These are phyloP conservation scores for Lapara coniferarum DNA, from an alignment of 2,888 invertebrate species.

Conservation along the genomic window DNA sequence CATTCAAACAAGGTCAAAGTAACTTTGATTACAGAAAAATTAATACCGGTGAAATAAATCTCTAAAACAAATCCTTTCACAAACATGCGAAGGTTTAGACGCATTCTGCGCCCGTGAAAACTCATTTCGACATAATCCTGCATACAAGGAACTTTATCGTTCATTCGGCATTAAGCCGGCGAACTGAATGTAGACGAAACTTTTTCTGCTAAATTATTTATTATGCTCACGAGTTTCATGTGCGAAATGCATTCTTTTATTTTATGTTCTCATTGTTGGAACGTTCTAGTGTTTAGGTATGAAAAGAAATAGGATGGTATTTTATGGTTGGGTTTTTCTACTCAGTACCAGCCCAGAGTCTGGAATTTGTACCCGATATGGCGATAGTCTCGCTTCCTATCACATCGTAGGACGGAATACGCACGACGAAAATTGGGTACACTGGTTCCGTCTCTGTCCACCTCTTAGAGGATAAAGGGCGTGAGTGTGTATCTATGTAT, in stretches of 20 bases:
- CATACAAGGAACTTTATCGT: slow-evolving; percentile 31
- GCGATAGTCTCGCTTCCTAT: too few relatives aligned
- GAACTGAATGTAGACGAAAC: slow-evolving; percentile 25
- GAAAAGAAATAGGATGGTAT: background rate
- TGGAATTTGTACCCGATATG: too few relatives aligned
- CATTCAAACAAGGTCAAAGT: too few relatives aligned
- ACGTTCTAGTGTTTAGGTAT: background rate
- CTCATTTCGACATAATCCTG: slow-evolving; percentile 32
- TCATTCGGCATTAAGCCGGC: slow-evolving; percentile 21
- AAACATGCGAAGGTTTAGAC: slow-evolving; percentile 24
- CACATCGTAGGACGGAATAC: too few relatives aligned
- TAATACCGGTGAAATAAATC: slow-evolving; percentile 9
- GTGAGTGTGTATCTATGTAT: too few relatives aligned
- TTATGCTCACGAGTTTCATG: slow-evolving; percentile 24
- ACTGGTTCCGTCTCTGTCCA: too few relatives aligned
- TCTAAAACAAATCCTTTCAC: slow-evolving; percentile 22
- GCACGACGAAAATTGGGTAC: too few relatives aligned
- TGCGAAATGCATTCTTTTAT: slow-evolving; percentile 24
- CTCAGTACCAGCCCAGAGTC: too few relatives aligned
- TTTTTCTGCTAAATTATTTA: slow-evolving; percentile 29
- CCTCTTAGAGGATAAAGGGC: too few relatives aligned
- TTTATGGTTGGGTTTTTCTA: background rate
- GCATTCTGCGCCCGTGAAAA: slow-evolving; percentile 26
- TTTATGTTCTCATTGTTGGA: slow-evolving; percentile 15
- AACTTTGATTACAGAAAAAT: slow-evolving; percentile 12